Percentiles rank a stretch among this genome's conserved stretches.
phyloP scores from a whole-genome alignment of 2,797 vertebrate genomes.

The Anolis apletophallus region DNA sequence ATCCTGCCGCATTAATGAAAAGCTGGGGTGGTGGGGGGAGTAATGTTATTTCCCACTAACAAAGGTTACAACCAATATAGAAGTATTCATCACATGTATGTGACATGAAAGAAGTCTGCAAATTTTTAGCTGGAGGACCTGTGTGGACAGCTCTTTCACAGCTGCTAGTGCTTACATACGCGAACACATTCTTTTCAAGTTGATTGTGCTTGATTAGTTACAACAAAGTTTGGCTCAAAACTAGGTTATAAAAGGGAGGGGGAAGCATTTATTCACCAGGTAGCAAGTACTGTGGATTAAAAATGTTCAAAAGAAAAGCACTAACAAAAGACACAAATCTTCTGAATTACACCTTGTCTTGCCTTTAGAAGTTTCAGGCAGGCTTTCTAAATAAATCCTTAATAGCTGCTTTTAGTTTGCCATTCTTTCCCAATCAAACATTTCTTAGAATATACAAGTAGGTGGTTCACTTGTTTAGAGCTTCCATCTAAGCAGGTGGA shows the following conservation, averaged over 20 bases:
- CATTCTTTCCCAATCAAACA: conserved; percentile 29
- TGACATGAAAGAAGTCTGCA: conserved; percentile 21
- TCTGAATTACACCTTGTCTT: background rate
- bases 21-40: background rate
- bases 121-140: background rate
- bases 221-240: conserved; percentile 16
- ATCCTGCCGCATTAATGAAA: conserved; percentile 3
- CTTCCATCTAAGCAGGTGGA: background rate
- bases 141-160: conserved; percentile 9
- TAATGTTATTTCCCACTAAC: background rate
- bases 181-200: background rate
- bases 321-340: background rate
- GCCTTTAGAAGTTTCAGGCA: conserved; percentile 20
- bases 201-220: background rate
- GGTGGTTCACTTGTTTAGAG: background rate
- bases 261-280: conserved; percentile 9
- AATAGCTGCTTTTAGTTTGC: conserved; percentile 7
- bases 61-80: conserved; percentile 31
- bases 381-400: conserved; percentile 34
- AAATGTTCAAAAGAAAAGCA: fast-evolving
- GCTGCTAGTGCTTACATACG: no score
- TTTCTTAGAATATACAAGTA: background rate
- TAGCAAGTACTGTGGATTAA: background rate
- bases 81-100: background rate
- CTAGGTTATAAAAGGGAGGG: background rate